Base-by-base conservation (phyloP, 2,797 vertebrate species). In the Acrocephalus scirpaceus region DNA sequence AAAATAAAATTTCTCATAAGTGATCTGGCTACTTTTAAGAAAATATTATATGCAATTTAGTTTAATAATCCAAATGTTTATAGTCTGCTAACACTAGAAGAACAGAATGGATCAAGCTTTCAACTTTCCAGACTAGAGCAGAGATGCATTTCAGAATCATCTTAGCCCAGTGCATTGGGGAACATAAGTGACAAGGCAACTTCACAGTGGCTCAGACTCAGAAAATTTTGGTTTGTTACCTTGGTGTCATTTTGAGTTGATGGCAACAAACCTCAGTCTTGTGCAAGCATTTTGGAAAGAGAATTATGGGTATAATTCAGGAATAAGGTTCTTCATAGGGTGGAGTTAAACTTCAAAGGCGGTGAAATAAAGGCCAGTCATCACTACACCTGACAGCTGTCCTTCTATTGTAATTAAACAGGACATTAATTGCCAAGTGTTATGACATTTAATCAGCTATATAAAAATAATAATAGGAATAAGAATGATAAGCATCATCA, bases 331-430 rank as follows among this genome's bases (percentile, higher is more conserved):
- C 90, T 96, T 87, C 87, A 76, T 65, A 86, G 95, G 94, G 96
- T 95, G 94, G 93, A 94, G 92, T 91, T 77, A 77, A 88, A 79
- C 92, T 94, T 96, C 95, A 97, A 95, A 95, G 95, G 53, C 30
- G 0, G 47, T 44, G 86, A 86, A 97, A 91, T 78, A 92, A 81
- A 81, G 79, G 78, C 86, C 85, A 93, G 79, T 96, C 95, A 95
- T 96, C 73, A 5, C 62, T 94, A 15, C 56, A 73, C 38, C 75
- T 94, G 87, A 73, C 38, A 93, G 88, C 90, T 94, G 53, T 81
- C 86, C 93, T 67, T 79, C 88, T 94, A 47, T 92, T 94, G 90
- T 90, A 95, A 95, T 97, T 97, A 96, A 97, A 88, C 14, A 79
- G 64, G 54, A 84, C 93, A 92, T 94, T 92, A 58, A 97, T 96